Evolutionary conservation across 1,140 invertebrate species (phyloP), one percentile per base, ranked within the genome.

Genomic region (Plectrocnemia conspersa): DNA sequence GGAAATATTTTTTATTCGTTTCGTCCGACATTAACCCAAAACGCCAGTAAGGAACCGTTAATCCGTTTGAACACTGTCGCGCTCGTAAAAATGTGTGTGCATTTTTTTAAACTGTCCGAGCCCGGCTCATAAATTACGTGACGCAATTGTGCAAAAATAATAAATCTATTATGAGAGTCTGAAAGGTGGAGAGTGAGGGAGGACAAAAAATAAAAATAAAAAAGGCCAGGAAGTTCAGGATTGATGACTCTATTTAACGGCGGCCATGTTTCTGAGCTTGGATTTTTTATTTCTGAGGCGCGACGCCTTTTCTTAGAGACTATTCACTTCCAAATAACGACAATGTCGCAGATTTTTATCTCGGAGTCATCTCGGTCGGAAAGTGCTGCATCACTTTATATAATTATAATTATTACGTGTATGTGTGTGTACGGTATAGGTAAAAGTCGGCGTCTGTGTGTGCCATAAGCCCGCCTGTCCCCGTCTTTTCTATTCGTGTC

Each of bases 331-430:
- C 32, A 21, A 50, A 38, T 38, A 29, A 38, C 47, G 29, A 25
- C 33, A n/a, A 38, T 50, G 47, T 50, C 33, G 47, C 47, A 29
- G 33, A 50, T 50, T 50, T 50, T 38, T 18, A 50, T 24, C 47
- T 50, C 24, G 19, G 29, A 27, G n/a, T 10, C 46, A 35, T 24
- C 18, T 44, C 18, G 22, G 9, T n/a, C 25, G 18, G 45, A 54
- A 54, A 40, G 41, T 46, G 57, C 57, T 59, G 57, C 23, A 54
- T 59, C 57, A 59, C 23, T 46, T 52, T 52, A 46, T 54, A 59
- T 59, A 59, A 59, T 59, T 59, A 54, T 59, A 48, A 45, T 40
- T 45, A 54, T 45, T 46, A 46, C 44, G 33, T n/a, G n/a, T n/a
- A n/a, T n/a, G n/a, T n/a, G n/a, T n/a, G n/a, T n/a, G n/a, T n/a